Conservation (phyloP, 2,888 invertebrate species). For the Archips xylosteana region DNA sequence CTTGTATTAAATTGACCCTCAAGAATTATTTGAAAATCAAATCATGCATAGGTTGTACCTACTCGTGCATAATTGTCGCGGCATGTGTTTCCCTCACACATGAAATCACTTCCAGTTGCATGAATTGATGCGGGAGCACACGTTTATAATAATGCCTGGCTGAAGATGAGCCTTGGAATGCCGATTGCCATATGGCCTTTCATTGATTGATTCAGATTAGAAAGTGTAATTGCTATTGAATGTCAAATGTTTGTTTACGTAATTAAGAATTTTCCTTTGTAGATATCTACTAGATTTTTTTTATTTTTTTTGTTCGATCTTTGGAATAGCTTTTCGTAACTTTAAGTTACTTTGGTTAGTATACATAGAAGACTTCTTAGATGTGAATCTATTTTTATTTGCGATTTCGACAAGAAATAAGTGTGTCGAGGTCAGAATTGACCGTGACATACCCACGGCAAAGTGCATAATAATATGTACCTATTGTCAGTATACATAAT, state of each 20-base stretch:
- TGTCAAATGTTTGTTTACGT: constrained; percentile 20
- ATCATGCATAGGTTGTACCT: constrained; percentile 54
- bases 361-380: constrained; percentile 13
- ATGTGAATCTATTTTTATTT: constrained; percentile 27
- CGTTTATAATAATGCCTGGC: constrained; percentile 8
- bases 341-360: too few relatives aligned
- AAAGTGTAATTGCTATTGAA: constrained; percentile 37
- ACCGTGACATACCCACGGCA: constrained; percentile 20
- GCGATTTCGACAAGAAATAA: constrained; percentile 34
- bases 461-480: constrained; percentile 1
- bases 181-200: constrained; percentile 29
- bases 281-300: not conserved
- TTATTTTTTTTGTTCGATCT: not conserved
- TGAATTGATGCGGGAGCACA: constrained; percentile 37
- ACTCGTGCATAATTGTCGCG: constrained; percentile 52
- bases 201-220: constrained; percentile 33
- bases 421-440: constrained; percentile 32
- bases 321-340: too few relatives aligned
- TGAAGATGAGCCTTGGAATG: constrained; percentile 26
- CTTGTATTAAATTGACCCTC: constrained; percentile 60
- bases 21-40: constrained; percentile 63
- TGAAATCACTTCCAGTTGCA: constrained; percentile 48
- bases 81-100: constrained; percentile 46
- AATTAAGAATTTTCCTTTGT: not conserved
- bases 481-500: constrained; percentile 21